These are phyloP conservation scores for Lithobates pipiens DNA, from an alignment of 2,797 vertebrate genomes.

Conservation along the genomic window DNA sequence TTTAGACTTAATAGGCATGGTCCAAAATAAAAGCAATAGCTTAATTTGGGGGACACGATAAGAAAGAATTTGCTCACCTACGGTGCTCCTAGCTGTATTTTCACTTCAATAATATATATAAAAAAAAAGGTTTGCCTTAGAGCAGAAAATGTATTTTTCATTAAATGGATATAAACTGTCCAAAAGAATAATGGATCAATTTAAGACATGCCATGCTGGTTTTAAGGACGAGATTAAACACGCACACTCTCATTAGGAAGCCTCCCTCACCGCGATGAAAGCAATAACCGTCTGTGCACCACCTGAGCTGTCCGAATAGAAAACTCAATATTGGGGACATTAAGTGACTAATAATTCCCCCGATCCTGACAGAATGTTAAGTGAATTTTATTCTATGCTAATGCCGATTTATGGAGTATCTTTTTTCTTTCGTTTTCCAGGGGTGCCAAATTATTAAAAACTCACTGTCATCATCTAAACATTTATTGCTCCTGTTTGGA, in stretches of 20 bases:
- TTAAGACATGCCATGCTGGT: conserved; percentile 26
- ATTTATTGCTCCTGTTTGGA: too few species aligned
- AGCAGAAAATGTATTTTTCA: conserved; percentile 43
- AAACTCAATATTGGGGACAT: background rate
- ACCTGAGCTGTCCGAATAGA: conserved; percentile 9
- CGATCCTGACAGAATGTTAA: conserved; percentile 17
- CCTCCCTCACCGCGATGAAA: conserved; percentile 4
- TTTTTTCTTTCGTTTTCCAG: background rate
- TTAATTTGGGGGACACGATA: background rate
- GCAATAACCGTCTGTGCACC: background rate
- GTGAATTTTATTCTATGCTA: conserved; percentile 18
- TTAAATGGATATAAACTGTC: conserved; percentile 45
- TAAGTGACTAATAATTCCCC: conserved; percentile 33
- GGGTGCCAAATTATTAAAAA: background rate
- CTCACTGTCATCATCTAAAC: background rate
- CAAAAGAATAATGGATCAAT: conserved; percentile 40
- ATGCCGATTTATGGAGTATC: background rate
- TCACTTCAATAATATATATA: conserved; percentile 8
- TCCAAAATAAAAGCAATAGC: background rate
- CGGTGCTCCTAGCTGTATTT: background rate
- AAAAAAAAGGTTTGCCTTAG: conserved; percentile 7
- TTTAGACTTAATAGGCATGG: too few species aligned
- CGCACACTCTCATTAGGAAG: conserved; percentile 40
- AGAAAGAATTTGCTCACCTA: background rate
- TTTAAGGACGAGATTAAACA: conserved; percentile 37